Percentiles rank a stretch among this genome's conserved stretches.
phyloP scores from a whole-genome alignment of 2,797 vertebrate genomes.

The Rhadinocentrus ornatus region DNA sequence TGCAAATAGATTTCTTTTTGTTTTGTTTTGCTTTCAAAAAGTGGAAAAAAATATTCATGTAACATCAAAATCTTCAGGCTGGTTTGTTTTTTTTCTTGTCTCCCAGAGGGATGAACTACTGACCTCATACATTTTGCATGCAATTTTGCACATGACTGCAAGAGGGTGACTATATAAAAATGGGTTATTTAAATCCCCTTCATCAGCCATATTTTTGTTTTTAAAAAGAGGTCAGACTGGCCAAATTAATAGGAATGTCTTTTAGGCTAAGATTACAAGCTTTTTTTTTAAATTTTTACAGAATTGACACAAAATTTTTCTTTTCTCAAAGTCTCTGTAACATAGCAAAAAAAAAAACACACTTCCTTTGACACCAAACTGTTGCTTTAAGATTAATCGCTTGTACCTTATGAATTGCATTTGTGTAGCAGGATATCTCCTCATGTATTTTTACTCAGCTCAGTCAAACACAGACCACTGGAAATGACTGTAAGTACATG shows the following conservation, averaged over 20 bases:
- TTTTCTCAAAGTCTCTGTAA: not conserved
- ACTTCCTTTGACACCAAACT: not conserved
- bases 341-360: not conserved
- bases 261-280: not conserved
- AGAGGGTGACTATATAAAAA: not conserved
- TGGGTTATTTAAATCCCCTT: not conserved
- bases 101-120: not conserved
- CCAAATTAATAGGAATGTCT: not conserved
- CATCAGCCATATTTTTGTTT: not conserved
- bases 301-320: not conserved
- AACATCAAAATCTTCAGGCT: too few species aligned
- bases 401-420: not conserved
- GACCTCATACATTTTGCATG: not conserved
- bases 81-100: not conserved
- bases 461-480: not conserved
- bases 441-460: not conserved
- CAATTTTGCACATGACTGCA: not conserved
- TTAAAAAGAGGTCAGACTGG: not conserved
- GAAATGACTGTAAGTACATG: not conserved
- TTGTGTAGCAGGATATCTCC: not conserved
- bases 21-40: too few species aligned
- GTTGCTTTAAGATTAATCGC: not conserved
- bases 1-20: not conserved
- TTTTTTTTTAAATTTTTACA: not conserved
- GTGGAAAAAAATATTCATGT: too few species aligned